A percentile compares a stretch with the other conserved stretches of the same genome.
Evolutionary conservation across 92 coral and sea anemone genomes (phyloP).

Genomic region (Epizoanthus scotinus): DNA sequence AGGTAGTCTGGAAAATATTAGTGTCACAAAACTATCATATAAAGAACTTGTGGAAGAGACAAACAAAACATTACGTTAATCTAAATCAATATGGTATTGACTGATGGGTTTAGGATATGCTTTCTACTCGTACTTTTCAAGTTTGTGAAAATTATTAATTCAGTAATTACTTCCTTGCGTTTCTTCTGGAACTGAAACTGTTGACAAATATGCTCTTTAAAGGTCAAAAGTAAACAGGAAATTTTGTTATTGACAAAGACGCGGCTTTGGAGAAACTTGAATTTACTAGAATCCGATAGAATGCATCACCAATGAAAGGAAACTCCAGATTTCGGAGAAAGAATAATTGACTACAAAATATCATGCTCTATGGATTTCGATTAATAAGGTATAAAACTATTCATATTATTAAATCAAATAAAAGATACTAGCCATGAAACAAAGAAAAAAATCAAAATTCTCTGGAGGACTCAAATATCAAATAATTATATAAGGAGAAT

Average conservation of each 20-base stretch:
- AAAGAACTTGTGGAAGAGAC: too few species aligned
- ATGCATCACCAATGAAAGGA: not conserved
- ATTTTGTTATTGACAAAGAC: not conserved
- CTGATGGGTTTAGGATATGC: too few species aligned
- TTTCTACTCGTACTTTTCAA: too few species aligned
- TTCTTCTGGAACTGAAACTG: not conserved
- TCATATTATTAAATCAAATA: not conserved
- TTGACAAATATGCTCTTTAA: not conserved
- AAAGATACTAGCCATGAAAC: not conserved
- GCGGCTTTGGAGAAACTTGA: not conserved
- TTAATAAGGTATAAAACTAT: too few species aligned
- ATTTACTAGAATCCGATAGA: not conserved
- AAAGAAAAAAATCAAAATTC: not conserved
- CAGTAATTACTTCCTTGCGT: not conserved
- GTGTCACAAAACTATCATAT: too few species aligned
- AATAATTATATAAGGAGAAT: not conserved
- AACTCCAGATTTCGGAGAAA: too few species aligned
- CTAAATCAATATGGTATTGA: too few species aligned
- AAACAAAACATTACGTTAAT: too few species aligned
- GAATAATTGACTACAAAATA: not conserved
- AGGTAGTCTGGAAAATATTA: too few species aligned
- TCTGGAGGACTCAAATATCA: not conserved
- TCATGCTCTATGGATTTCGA: not conserved
- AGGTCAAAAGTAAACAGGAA: slow-evolving; percentile 1
- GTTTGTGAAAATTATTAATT: too few species aligned